These are phyloP conservation scores for Clistopyga incitator DNA, from an alignment of 2,888 invertebrate genomes.

Conservation along the genomic window DNA sequence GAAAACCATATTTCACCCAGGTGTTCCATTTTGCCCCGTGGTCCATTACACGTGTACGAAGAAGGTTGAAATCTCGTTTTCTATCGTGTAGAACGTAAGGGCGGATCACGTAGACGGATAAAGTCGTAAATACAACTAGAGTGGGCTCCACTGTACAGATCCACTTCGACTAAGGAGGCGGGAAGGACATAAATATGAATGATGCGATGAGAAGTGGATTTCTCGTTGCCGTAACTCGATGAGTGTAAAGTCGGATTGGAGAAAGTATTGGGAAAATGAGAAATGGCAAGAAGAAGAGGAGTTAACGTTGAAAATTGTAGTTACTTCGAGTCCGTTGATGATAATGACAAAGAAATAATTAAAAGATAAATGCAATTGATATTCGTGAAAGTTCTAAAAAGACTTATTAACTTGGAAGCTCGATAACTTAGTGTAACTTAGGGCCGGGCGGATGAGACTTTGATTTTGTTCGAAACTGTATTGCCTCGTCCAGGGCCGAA, in stretches of 20 bases:
- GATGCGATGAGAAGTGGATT: background rate
- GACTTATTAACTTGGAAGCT: conserved; percentile 7
- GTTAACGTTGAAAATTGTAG: background rate
- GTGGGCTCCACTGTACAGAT: background rate
- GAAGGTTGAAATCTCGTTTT: conserved; percentile 32
- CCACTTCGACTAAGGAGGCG: conserved; percentile 26
- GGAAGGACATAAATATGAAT: conserved; percentile 3
- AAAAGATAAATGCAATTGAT: conserved; percentile 26
- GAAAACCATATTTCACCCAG: no score
- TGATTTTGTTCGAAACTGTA: conserved; percentile 39
- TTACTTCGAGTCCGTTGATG: background rate
- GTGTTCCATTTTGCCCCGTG: no score
- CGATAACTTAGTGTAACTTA: background rate
- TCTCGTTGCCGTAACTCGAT: background rate
- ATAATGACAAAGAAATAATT: conserved; percentile 10
- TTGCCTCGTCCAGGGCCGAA: conserved; percentile 74
- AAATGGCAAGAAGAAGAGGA: background rate
- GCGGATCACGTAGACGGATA: conserved; percentile 30
- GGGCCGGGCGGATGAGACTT: conserved; percentile 9
- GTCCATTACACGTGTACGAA: background rate
- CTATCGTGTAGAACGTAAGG: conserved; percentile 13
- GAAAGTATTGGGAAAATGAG: background rate
- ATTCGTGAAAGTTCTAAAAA: conserved; percentile 15
- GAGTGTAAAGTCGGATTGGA: background rate
- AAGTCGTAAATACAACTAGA: conserved; percentile 42